phyloP scores from a whole-genome alignment of 2,888 invertebrate species.

The Melinaea menophilus region DNA sequence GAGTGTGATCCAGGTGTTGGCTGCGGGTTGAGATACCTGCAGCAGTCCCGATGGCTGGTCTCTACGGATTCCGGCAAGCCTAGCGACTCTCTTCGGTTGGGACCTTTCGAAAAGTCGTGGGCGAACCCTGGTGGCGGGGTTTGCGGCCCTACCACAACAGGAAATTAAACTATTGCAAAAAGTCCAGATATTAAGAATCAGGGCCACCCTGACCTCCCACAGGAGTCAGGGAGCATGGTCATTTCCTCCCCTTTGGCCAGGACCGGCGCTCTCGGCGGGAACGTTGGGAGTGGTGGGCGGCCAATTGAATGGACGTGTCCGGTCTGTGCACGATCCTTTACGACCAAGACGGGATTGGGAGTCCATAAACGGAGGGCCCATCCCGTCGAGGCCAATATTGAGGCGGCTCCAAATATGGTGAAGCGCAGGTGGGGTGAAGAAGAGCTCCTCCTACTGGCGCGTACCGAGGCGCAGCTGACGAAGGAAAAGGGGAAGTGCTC shows the following conservation, averaged over 20 bases:
- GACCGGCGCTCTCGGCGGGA: slow-evolving; percentile 9
- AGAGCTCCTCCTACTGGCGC: slow-evolving; percentile 22
- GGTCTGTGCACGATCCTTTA: slow-evolving; percentile 23
- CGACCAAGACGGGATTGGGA: slow-evolving; percentile 26
- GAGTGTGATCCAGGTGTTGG: no score
- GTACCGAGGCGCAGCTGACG: no score
- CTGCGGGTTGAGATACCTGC: background rate
- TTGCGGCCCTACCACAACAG: slow-evolving; percentile 17
- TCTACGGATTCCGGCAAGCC: slow-evolving; percentile 12
- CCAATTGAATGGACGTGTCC: slow-evolving; percentile 19
- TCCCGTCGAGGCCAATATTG: slow-evolving; percentile 27
- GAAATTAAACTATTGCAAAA: no score
- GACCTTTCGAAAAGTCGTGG: slow-evolving; percentile 21
- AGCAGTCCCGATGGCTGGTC: slow-evolving; percentile 12
- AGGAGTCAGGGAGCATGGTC: slow-evolving; percentile 28
- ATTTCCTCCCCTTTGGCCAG: slow-evolving; percentile 10
- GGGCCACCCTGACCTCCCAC: slow-evolving; percentile 23
- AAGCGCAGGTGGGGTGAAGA: slow-evolving; percentile 32
- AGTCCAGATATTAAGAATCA: no score
- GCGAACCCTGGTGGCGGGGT: slow-evolving; percentile 21
- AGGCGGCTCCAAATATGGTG: slow-evolving; percentile 26
- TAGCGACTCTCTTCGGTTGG: slow-evolving; percentile 24
- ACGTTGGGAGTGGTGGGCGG: slow-evolving; percentile 7
- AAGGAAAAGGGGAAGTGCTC: slow-evolving; percentile 14
- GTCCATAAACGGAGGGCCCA: slow-evolving; percentile 27